phyloP scores from a whole-genome alignment of 2,797 vertebrate species.

The Dermochelys coriacea region DNA sequence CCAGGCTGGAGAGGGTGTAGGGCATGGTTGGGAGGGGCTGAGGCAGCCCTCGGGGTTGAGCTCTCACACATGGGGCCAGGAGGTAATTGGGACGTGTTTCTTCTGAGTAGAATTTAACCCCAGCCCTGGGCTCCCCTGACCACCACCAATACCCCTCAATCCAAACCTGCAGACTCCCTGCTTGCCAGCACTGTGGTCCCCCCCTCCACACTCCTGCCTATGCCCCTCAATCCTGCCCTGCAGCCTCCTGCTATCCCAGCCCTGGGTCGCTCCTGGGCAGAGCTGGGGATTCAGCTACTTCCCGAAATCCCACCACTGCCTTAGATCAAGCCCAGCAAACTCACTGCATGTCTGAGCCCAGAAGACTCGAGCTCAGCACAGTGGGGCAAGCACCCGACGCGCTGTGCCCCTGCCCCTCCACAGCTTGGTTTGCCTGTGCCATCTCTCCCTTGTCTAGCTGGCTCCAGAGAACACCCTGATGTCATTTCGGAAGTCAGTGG shows the following conservation, averaged over 20 bases:
- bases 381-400: background rate
- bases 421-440: background rate
- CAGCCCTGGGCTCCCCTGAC: too few relatives aligned
- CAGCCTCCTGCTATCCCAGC: too few relatives aligned
- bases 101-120: too few relatives aligned
- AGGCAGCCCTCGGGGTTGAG: background rate
- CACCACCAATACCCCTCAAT: too few relatives aligned
- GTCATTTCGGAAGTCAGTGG: constrained; percentile 88
- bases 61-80: background rate
- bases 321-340: background rate
- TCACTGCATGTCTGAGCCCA: background rate
- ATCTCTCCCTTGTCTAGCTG: constrained; percentile 80
- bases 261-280: background rate
- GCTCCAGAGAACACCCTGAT: constrained; percentile 97
- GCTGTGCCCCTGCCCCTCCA: background rate
- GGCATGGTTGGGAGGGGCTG: background rate
- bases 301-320: background rate
- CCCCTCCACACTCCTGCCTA: background rate
- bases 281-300: background rate
- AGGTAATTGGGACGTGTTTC: background rate
- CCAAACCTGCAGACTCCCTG: background rate
- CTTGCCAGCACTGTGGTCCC: background rate
- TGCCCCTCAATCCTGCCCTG: background rate
- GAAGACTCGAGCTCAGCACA: background rate
- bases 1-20: background rate